phyloP scores from a whole-genome alignment of 2,113 vertebrate species.

The Podilymbus podiceps region DNA sequence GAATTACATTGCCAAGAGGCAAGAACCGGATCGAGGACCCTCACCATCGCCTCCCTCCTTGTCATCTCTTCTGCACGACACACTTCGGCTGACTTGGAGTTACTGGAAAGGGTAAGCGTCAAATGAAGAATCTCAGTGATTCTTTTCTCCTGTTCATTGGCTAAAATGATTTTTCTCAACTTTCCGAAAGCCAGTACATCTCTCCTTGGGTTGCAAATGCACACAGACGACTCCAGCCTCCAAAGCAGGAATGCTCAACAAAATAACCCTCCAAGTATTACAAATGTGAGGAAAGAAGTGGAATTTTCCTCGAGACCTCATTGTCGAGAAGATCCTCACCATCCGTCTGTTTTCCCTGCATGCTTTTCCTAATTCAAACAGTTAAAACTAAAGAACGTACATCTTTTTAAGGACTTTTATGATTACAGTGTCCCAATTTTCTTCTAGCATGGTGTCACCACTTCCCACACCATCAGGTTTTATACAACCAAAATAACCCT shows the following conservation, averaged over 20 bases:
- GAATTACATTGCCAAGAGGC: neutral
- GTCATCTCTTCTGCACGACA: neutral
- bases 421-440: neutral
- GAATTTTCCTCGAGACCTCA: neutral
- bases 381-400: neutral
- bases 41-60: neutral
- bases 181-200: neutral
- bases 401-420: neutral
- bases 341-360: neutral
- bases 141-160: neutral
- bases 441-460: neutral
- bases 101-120: neutral
- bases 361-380: neutral
- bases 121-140: neutral
- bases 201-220: neutral
- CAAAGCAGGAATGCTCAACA: neutral
- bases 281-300: neutral
- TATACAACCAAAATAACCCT: slow-evolving; percentile 1
- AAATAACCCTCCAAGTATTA: neutral
- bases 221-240: accelerated
- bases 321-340: neutral
- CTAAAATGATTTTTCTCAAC: neutral
- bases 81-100: neutral
- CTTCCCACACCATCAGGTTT: slow-evolving; percentile 50
- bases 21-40: neutral